These are phyloP conservation scores for Plecturocebus donacophilus DNA, from an alignment of 2,113 vertebrate species.

Conservation along the genomic window DNA sequence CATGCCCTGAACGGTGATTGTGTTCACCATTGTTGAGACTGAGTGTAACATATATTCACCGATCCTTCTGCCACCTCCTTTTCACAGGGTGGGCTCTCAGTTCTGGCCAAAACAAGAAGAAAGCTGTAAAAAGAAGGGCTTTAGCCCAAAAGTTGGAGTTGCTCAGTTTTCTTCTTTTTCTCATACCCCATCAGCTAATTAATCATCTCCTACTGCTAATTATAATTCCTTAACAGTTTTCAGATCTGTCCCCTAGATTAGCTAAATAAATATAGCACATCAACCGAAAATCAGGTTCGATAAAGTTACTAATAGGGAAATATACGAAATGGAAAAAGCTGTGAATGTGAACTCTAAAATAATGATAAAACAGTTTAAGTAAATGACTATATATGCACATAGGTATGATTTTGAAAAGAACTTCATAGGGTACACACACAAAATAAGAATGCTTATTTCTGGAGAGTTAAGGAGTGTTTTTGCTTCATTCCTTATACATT, in stretches of 20 bases:
- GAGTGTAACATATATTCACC: not conserved
- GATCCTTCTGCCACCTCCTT: not conserved
- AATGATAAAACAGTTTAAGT: not conserved
- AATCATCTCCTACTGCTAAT: not conserved
- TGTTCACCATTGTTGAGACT: not conserved
- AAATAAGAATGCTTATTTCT: not conserved
- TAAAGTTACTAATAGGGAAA: not conserved
- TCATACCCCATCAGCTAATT: not conserved
- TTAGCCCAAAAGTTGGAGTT: not conserved
- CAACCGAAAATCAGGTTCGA: slow-evolving; percentile 8
- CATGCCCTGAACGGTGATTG: not conserved
- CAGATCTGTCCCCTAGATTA: not conserved
- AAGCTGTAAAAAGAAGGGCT: not conserved
- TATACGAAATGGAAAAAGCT: not conserved
- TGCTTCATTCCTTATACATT: not conserved
- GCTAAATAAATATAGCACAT: not conserved
- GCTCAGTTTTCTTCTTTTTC: not conserved
- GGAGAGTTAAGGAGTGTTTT: not conserved
- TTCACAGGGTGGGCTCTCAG: not conserved
- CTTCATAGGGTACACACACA: not conserved
- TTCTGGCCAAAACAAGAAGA: not conserved
- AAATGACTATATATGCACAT: not conserved
- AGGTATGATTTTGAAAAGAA: not conserved
- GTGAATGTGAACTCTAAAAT: no score
- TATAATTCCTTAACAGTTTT: not conserved